A percentile compares a stretch with the other conserved stretches of the same genome.
Conservation (phyloP, 2,797 vertebrate species). For the Aplochiton taeniatus region DNA sequence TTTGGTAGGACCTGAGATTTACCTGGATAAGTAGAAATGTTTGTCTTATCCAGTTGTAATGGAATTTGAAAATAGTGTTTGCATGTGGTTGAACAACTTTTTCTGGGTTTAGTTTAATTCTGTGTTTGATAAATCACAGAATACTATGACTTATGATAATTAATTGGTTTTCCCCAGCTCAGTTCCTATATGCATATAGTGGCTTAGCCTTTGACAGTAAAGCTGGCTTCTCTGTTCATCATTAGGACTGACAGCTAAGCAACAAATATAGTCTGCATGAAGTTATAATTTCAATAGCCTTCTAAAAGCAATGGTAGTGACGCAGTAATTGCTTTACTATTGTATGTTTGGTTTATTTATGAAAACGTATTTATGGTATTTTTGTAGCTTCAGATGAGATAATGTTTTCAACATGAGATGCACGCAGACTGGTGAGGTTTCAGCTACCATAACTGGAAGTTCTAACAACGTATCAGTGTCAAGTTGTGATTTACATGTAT, state of each 20-base stretch:
- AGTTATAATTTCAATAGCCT: conserved; percentile 25
- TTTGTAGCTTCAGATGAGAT: conserved; percentile 50
- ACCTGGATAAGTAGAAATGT: not conserved
- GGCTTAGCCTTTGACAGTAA: not conserved
- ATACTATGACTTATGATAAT: not conserved
- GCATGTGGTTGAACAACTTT: no score
- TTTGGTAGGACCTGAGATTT: conserved; percentile 11
- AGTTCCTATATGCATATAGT: no score
- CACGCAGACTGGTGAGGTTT: conserved; percentile 21
- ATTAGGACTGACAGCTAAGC: conserved; percentile 15
- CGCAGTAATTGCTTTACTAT: conserved; percentile 22
- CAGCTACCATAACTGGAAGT: conserved; percentile 73
- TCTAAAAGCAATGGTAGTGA: conserved; percentile 26
- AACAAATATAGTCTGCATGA: conserved; percentile 61
- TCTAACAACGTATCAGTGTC: conserved; percentile 53
- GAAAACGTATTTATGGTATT: conserved; percentile 44
- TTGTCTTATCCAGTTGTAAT: no score
- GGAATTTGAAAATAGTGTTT: no score
- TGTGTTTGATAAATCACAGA: no score
- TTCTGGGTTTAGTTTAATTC: no score
- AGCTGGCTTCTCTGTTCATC: conserved; percentile 5
- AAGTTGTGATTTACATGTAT: conserved; percentile 26
- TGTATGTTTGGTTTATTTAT: conserved; percentile 53
- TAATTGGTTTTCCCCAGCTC: no score
- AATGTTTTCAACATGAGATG: conserved; percentile 26